Base-by-base conservation (phyloP, 1,140 invertebrate species). In the Cyclina sinensis region DNA sequence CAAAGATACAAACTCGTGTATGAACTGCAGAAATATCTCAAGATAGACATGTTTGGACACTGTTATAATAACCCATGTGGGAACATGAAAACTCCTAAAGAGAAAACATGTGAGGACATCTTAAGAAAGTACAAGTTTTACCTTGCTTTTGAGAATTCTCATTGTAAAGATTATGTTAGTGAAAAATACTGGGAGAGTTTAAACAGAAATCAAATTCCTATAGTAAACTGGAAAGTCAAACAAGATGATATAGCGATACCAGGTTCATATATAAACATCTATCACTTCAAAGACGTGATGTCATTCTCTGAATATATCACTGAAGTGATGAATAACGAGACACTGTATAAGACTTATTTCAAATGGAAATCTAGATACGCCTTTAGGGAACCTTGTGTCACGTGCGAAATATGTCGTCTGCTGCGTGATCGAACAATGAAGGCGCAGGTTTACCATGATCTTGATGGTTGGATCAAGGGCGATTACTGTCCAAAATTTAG, bases 241-340 rank as follows among this genome's bases (percentile, higher is more conserved):
- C 76, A 89, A 16, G 81, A 90, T 48, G 89, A 90, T 74, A 57
- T 94, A 5, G 93, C 93, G 21, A 93, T 94, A 0, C 95, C 98
- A 91, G 97, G 98, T 91, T 99, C 98, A 0, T 98, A 96, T 94
- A 98, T 99, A 32, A 98, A 99, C 95, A 98, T 99, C 0, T 98
- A 99, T 93, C 98, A 99, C 94, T 99, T 99, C 94, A 97, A 97
- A 2, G 97, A 97, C 16, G 97, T 98, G 0, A 97, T 97, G 91
- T 97, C 98, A 91, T 95, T 99, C 35, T 98, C 98, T 3, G 96
- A 97, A 1, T 99, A 99, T 95, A 96, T 99, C 24, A 97, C 97
- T 79, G 96, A 97, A 43, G 80, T 94, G 12, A 82, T 35, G 46
- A 80, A 59, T 16, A 93, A 94, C 74, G 91, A 94, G n/a, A 90